A percentile compares a stretch with the other conserved stretches of the same genome.
phyloP scores from a whole-genome alignment of 2,888 invertebrate species.

The Anoplius nigerrimus region DNA sequence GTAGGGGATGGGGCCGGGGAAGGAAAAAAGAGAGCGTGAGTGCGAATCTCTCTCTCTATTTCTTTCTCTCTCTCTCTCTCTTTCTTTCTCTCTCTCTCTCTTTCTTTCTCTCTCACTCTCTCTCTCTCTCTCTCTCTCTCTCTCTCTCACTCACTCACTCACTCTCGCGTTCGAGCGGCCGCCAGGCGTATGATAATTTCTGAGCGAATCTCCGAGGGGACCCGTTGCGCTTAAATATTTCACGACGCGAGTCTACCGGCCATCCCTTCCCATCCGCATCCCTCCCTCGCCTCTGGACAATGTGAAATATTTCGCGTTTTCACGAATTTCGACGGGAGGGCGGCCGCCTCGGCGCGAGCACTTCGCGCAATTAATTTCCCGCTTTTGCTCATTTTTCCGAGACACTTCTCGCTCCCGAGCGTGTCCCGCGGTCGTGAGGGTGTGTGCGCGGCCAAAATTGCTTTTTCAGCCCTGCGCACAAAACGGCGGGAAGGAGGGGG shows the following conservation, averaged over 20 bases:
- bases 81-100: too few species aligned
- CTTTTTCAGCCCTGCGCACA: too few species aligned
- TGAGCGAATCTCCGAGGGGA: constrained; percentile 23
- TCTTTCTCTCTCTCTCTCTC: too few species aligned
- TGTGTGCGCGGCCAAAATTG: too few species aligned
- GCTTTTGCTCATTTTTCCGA: neutral
- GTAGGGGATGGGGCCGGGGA: constrained; percentile 4
- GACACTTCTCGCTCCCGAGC: neutral
- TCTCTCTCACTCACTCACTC: too few species aligned
- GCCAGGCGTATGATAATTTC: constrained; percentile 44
- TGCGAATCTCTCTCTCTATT: too few species aligned
- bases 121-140: too few species aligned
- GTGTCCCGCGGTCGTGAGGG: too few species aligned
- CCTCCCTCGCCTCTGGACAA: constrained; percentile 30
- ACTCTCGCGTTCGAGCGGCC: too few species aligned
- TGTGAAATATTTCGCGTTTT: constrained; percentile 36
- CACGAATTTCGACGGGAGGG: constrained; percentile 6
- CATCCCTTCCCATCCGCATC: too few species aligned
- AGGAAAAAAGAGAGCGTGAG: constrained; percentile 32
- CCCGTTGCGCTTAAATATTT: constrained; percentile 39
- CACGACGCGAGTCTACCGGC: neutral
- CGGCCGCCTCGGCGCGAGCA: constrained; percentile 7
- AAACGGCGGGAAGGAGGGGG: too few species aligned
- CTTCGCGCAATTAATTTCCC: constrained; percentile 33
- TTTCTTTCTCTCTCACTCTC: too few species aligned